These are phyloP conservation scores for Macaria liturata DNA, from an alignment of 2,888 invertebrate species.

Conservation along the genomic window DNA sequence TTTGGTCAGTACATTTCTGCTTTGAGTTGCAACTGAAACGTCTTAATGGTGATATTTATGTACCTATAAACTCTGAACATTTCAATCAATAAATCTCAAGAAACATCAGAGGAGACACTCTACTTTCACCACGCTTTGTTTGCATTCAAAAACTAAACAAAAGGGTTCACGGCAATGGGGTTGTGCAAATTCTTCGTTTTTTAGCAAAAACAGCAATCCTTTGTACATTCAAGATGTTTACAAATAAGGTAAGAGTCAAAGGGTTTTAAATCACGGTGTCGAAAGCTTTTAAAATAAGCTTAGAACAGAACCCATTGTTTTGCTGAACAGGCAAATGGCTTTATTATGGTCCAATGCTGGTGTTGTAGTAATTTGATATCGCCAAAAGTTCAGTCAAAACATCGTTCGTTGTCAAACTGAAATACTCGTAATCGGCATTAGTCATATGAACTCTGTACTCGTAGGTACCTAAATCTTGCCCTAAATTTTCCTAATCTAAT, in stretches of 20 bases:
- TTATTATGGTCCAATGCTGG: slow-evolving; percentile 70
- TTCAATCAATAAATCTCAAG: not conserved
- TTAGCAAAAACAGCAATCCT: slow-evolving; percentile 66
- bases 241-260: slow-evolving; percentile 79
- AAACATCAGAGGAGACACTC: slow-evolving; percentile 39
- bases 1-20: too few relatives aligned
- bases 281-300: slow-evolving; percentile 81
- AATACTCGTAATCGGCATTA: not conserved
- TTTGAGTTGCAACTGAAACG: too few relatives aligned
- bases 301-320: slow-evolving; percentile 78
- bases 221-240: slow-evolving; percentile 76
- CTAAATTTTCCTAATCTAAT: too few relatives aligned
- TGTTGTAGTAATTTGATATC: slow-evolving; percentile 74
- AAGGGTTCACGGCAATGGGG: slow-evolving; percentile 70
- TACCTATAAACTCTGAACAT: too few relatives aligned
- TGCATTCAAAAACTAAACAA: slow-evolving; percentile 58
- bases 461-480: too few relatives aligned
- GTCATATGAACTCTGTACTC: too few relatives aligned
- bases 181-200: slow-evolving; percentile 75
- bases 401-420: slow-evolving; percentile 65
- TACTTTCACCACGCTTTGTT: slow-evolving; percentile 62
- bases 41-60: too few relatives aligned
- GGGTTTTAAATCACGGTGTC: slow-evolving; percentile 81
- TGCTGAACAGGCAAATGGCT: slow-evolving; percentile 80
- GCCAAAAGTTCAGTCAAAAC: slow-evolving; percentile 78